Evolutionary conservation across 1,140 invertebrate genomes (phyloP).

Genomic region (Drosophila prosaltans): DNA sequence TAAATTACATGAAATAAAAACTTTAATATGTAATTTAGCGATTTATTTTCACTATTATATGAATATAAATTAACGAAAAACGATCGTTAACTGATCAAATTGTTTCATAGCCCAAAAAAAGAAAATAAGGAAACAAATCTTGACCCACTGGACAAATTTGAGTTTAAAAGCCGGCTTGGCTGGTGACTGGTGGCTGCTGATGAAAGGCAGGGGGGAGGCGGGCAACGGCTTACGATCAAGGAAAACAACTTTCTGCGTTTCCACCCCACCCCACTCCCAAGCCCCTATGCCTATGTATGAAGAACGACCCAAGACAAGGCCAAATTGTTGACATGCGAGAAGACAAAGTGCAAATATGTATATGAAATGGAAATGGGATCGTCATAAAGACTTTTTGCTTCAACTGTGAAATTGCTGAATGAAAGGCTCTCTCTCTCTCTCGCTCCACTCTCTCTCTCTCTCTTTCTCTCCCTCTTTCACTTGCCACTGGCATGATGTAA

Average conservation of each 20-base stretch:
- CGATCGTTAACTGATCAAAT: not conserved
- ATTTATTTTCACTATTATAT: not conserved
- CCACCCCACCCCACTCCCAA: not conserved
- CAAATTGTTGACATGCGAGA: slow-evolving; percentile 30
- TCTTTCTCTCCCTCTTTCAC: not conserved
- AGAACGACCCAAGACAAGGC: slow-evolving; percentile 28
- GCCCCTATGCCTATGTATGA: not conserved
- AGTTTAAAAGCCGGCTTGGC: slow-evolving; percentile 8
- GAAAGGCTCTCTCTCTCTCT: slow-evolving; percentile 39
- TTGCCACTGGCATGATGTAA: slow-evolving; percentile 55
- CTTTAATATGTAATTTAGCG: not conserved
- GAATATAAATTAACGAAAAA: not conserved
- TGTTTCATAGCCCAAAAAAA: not conserved
- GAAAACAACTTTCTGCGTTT: not conserved
- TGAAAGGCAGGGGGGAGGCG: not conserved
- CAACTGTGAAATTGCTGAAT: slow-evolving; percentile 65
- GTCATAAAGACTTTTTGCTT: slow-evolving; percentile 51
- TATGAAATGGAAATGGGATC: slow-evolving; percentile 33
- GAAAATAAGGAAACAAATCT: slow-evolving; percentile 23
- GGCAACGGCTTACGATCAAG: not conserved
- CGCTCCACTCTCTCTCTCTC: not conserved
- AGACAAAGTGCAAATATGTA: slow-evolving; percentile 51
- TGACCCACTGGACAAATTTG: slow-evolving; percentile 22
- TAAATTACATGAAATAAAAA: too few relatives aligned
- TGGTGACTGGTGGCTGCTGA: not conserved